Base-by-base conservation (phyloP, 1,140 invertebrate genomes). In the Venustaconcha ellipsiformis region DNA sequence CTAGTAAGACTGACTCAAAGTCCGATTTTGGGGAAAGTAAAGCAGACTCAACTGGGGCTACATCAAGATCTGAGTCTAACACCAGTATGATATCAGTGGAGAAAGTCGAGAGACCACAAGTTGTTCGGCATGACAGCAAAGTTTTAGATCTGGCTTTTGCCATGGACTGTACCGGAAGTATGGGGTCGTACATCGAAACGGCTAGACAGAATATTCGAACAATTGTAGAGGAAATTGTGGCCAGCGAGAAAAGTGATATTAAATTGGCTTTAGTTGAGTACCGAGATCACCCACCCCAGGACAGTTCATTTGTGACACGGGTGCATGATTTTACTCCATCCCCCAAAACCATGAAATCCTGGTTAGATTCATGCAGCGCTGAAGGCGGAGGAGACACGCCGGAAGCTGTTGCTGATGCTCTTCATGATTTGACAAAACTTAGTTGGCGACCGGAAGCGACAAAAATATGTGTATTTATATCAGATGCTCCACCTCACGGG, bases 401-500 rank as follows among this genome's bases (percentile, higher is more conserved):
- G 6, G 87, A 88, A 63, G 86, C 85, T 20, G 86, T 88, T 1
- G 86, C 86, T 2, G 84, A 86, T 63, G 86, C 82, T n/a, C 65
- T 88, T 1, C 81, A 85, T 76, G 80, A 86, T 62, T 72, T 85
- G 57, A 68, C 84, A 14, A 84, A 87, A 73, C 70, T 88, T 13
- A 72, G 26, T 30, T 88, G 86, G 87, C 70, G 86, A 48, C 74
- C 73, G 15, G 75, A 84, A 17, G 80, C 87, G 8, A 87, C 87
- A 8, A 88, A 87, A 76, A 86, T 88, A 6, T 83, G 80, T 76
- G 80, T 88, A 8, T 72, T 87, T 18, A 85, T 88, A 8, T 82
- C 83, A 0, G 87, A 88, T 67, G 87, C 86, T 12, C 86, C 86
- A 1, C 85, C 86, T 14, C 87, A 88, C 77, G 86, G 87, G 30